Conservation (phyloP, 2,888 invertebrate species). For the Machimus atricapillus region DNA sequence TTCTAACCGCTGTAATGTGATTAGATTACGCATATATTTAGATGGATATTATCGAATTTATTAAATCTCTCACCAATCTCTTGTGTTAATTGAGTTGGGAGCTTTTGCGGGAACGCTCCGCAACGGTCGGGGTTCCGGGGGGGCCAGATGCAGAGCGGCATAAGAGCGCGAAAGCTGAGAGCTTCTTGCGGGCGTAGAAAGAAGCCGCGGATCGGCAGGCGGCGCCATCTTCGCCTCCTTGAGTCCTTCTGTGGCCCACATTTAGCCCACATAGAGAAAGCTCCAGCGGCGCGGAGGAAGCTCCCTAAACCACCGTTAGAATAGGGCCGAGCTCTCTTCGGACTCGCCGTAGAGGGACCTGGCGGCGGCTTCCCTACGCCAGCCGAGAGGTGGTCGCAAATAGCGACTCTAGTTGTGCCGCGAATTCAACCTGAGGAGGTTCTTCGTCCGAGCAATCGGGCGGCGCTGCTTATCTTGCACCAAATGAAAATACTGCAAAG, state of each 20-base stretch:
- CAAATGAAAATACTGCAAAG: background rate
- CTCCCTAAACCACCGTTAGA: constrained; percentile 1
- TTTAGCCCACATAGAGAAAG: constrained; percentile 19
- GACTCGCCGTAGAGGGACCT: background rate
- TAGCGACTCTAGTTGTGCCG: constrained; percentile 57
- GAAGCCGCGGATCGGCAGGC: background rate
- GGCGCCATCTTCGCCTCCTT: background rate
- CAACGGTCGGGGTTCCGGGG: background rate
- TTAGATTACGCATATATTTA: background rate
- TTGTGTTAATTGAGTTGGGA: background rate
- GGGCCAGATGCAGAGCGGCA: background rate
- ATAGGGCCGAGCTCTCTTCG: constrained; percentile 5
- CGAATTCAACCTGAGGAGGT: constrained; percentile 60
- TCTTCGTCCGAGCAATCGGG: constrained; percentile 46
- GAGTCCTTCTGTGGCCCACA: background rate
- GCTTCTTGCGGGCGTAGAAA: background rate
- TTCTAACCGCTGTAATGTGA: background rate
- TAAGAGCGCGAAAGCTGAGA: background rate
- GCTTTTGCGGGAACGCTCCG: background rate
- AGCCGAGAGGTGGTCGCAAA: constrained; percentile 38
- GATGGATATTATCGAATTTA: constrained; percentile 14
- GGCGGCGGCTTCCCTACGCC: background rate
- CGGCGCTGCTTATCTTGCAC: constrained; percentile 28
- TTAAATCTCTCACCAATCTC: constrained; percentile 26
- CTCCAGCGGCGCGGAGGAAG: background rate